phyloP scores from a whole-genome alignment of 2,113 vertebrate genomes.

The Odobenus rosmarus region DNA sequence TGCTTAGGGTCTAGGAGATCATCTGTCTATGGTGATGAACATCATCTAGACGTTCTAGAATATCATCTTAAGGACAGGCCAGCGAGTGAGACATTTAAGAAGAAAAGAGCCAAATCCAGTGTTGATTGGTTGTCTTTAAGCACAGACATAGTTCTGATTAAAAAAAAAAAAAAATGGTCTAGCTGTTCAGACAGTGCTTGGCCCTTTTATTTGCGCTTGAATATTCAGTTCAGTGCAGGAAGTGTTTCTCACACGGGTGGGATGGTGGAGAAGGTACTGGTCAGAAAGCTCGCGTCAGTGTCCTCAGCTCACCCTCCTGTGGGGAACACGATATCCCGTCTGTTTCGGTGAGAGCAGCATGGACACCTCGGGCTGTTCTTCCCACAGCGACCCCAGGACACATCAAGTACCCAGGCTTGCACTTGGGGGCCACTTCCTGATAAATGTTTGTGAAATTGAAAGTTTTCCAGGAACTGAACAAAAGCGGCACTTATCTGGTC shows the following conservation, averaged over 20 bases:
- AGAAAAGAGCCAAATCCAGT: neutral
- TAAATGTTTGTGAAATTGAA: neutral
- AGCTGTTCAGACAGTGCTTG: neutral
- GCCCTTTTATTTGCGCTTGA: slow-evolving; percentile 22
- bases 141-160: neutral
- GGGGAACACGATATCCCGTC: slow-evolving; percentile 22
- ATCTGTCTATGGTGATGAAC: neutral
- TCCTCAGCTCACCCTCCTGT: slow-evolving; percentile 60
- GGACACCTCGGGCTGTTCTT: neutral
- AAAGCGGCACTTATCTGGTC: neutral
- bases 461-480: slow-evolving; percentile 17
- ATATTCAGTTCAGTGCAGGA: neutral
- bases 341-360: neutral
- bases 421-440: neutral
- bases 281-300: neutral
- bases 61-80: neutral
- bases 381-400: neutral
- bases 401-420: neutral
- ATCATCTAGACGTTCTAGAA: neutral
- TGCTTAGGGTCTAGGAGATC: neutral
- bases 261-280: neutral
- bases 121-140: slow-evolving; percentile 31
- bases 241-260: neutral
- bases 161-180: neutral
- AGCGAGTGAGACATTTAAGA: neutral